These are phyloP conservation scores for Sphaeridia pumilis DNA, from an alignment of 2,888 invertebrate genomes.

Conservation along the genomic window DNA sequence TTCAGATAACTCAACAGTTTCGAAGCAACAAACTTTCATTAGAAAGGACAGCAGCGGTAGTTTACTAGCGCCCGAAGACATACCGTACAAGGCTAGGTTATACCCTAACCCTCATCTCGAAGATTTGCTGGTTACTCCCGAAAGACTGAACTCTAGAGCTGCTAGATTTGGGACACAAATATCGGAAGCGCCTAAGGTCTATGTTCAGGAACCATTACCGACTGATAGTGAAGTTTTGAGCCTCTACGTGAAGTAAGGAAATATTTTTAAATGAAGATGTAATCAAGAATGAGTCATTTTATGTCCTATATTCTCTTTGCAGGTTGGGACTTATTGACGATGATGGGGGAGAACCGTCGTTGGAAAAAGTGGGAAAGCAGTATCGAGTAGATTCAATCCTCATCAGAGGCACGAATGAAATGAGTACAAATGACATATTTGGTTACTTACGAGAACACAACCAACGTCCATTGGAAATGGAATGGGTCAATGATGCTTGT, in stretches of 20 bases:
- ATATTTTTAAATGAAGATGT: not conserved
- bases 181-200: no score
- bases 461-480: constrained; percentile 53
- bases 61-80: not conserved
- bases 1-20: no score
- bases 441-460: constrained; percentile 64
- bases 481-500: constrained; percentile 67
- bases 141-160: constrained; percentile 28
- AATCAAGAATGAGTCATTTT: not conserved
- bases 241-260: constrained; percentile 7
- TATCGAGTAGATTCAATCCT: constrained; percentile 61
- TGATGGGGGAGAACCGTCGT: constrained; percentile 21
- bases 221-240: constrained; percentile 5
- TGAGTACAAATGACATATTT: constrained; percentile 66
- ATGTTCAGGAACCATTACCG: constrained; percentile 3
- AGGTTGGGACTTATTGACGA: constrained; percentile 27
- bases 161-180: constrained; percentile 23
- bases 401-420: constrained; percentile 59
- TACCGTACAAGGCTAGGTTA: constrained; percentile 13
- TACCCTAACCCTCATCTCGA: constrained; percentile 28
- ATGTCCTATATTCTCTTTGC: no score
- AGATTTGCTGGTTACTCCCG: constrained; percentile 13
- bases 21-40: no score
- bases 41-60: not conserved
- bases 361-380: constrained; percentile 43